phyloP scores from a whole-genome alignment of 2,113 vertebrate species.

The Mirounga angustirostris region DNA sequence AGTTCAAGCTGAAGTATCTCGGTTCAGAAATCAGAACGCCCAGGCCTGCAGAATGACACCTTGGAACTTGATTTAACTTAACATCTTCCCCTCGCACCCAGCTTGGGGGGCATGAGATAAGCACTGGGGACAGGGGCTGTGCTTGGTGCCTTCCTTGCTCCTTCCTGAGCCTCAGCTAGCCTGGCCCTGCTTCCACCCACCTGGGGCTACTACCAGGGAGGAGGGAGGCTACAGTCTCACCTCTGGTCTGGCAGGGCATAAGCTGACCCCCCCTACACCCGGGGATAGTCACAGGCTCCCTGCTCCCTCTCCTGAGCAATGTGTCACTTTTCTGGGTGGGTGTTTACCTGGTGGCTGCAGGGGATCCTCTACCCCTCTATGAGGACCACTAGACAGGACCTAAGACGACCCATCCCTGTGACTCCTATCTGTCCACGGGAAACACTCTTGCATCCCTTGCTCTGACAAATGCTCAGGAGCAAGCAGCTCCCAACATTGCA shows the following conservation, averaged over 20 bases:
- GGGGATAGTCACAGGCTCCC: neutral
- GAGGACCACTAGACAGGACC: neutral
- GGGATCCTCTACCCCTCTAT: neutral
- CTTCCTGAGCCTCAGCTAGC: neutral
- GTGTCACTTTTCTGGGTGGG: neutral
- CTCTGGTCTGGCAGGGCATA: neutral
- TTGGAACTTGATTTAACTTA: neutral
- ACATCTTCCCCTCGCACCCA: neutral
- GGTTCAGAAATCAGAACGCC: neutral
- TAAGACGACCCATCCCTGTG: neutral
- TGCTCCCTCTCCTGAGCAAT: neutral
- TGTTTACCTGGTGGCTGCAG: neutral
- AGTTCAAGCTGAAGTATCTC: neutral
- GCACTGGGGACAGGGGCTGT: no score
- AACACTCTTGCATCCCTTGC: neutral
- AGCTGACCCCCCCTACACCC: neutral
- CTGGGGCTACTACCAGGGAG: neutral
- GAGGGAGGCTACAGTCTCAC: fast-evolving
- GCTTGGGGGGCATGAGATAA: neutral
- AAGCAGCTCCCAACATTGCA: neutral
- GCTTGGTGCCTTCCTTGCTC: neutral
- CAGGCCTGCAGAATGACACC: neutral
- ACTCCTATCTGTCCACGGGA: neutral
- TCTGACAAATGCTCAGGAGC: neutral
- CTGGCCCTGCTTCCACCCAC: neutral